phyloP scores from a whole-genome alignment of 2,888 invertebrate genomes.

The Orthosia incerta region DNA sequence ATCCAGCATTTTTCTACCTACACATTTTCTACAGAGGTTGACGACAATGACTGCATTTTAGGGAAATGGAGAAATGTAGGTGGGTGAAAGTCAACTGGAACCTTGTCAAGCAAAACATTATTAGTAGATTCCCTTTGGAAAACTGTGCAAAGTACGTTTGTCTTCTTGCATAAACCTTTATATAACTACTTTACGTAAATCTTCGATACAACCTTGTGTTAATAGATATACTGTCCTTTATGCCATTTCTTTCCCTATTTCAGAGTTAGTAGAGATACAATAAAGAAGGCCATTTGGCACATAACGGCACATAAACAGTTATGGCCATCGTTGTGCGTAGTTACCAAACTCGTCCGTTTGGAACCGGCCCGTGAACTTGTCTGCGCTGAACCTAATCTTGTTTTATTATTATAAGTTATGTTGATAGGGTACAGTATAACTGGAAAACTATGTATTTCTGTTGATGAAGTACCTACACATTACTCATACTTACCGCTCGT shows the following conservation, averaged over 20 bases:
- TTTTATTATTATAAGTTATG: conserved; percentile 21
- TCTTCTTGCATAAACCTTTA: background rate
- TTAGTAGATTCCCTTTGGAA: background rate
- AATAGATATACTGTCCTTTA: background rate
- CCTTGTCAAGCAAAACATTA: background rate
- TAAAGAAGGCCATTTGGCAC: conserved; percentile 38
- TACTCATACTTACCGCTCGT: too few relatives aligned
- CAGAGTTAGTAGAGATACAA: conserved; percentile 36
- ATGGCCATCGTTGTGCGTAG: conserved; percentile 32
- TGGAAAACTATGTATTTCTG: too few relatives aligned
- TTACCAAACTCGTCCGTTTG: conserved; percentile 4
- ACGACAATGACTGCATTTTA: background rate
- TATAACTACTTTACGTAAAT: background rate
- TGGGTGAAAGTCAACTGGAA: background rate
- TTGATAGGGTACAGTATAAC: background rate
- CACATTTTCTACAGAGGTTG: too few relatives aligned
- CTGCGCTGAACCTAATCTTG: conserved; percentile 17
- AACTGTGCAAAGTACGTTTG: too few relatives aligned
- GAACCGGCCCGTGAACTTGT: conserved; percentile 27
- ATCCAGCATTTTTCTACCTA: too few relatives aligned
- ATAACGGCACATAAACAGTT: conserved; percentile 45
- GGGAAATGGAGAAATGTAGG: too few relatives aligned
- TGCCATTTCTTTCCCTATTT: conserved; percentile 15
- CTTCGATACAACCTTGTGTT: background rate
- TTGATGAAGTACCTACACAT: too few relatives aligned